Evolutionary conservation across 2,797 vertebrate genomes (phyloP), one percentile per base, ranked within the genome.

Genomic region (Ataeniobius toweri): DNA sequence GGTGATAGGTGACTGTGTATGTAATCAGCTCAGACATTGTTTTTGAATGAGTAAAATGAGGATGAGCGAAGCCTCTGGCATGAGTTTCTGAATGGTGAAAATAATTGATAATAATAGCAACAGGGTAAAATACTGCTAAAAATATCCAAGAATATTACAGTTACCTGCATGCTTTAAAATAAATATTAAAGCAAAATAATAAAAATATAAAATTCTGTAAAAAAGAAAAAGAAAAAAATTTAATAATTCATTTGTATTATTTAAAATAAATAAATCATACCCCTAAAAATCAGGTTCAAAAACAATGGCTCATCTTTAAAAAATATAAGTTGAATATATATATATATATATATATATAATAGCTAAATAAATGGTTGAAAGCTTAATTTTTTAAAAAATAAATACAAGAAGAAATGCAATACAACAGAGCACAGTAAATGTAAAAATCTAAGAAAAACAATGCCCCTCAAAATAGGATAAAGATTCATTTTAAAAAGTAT

Each of bases 11-110:
- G 85, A 83, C 78, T 76, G 18, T 82, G 86, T 83, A 53, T 93
- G 88, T 93, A 93, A 91, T 88, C 86, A 83, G 87, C 85, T 83
- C 28, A 88, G 81, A 79, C 86, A 87, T 80, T 85, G 83, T 88
- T 78, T 90, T 50, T 24, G 84, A 81, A 88, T 92, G 91, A 90
- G 78, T 78, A 86, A n/a, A 80, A 82, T 71, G 65, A 75, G 79
- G 88, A 89, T 89, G 85, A 85, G 86, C 77, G 39, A 74, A 72
- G 91, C 93, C 89, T 73, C 69, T 0, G 91, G 92, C 91, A 80
- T 31, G 53, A 83, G 83, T 90, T 89, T 86, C 76, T 77, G 75
- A 87, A 86, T 75, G 80, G 55, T 83, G 85, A 82, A 92, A 92
- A 92, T 92, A 87, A 92, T 88, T 92, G 89, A 93, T 92, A 81